Evolutionary conservation across 2,888 invertebrate species (phyloP), one percentile per base, ranked within the genome.

Genomic region (Linnaemya tessellans): DNA sequence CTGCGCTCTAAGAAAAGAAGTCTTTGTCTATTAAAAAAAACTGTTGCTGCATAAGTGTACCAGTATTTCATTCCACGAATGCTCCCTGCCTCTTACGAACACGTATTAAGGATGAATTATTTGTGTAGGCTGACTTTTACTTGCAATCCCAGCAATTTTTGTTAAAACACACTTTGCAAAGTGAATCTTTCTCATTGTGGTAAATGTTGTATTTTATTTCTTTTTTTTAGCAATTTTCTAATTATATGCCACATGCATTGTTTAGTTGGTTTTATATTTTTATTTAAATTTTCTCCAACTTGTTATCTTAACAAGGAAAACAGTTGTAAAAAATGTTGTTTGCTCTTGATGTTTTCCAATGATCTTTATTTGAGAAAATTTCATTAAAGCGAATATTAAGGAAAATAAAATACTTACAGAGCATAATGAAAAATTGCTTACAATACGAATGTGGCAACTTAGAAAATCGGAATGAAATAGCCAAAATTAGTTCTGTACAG

Each of bases 221-320:
- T 43, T 60, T 71, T n/a, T 78, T 41, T 78, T 71, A 15, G 77
- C 25, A 51, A 71, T 65, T 78, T 71, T 82, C 70, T 77, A 83
- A 78, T 83, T 82, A 71, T 62, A 56, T 82, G 64, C 62, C 54
- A 62, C 54, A 56, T 73, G 73, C n/a, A 35, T 56, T 18, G 41
- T 38, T 35, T 43, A 35, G 35, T 35, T 18, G 25, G 7, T 38
- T 22, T 3, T 41, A 25, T 56, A 30, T 70, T 46, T 35, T 18
- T 30, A 15, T 18, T 11, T 8, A 10, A 11, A 56, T 62, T 74
- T 54, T n/a, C 18, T 75, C 46, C 58, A 62, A 41, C 65, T 56
- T 65, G 71, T 71, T 49, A 51, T 82, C 58, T 65, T 71, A 78
- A 83, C 49, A 78, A 83, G 82, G 18, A 51, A 67, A 58, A 65